Conservation (phyloP, 2,888 invertebrate genomes). For the Cheilosia scutellata region DNA sequence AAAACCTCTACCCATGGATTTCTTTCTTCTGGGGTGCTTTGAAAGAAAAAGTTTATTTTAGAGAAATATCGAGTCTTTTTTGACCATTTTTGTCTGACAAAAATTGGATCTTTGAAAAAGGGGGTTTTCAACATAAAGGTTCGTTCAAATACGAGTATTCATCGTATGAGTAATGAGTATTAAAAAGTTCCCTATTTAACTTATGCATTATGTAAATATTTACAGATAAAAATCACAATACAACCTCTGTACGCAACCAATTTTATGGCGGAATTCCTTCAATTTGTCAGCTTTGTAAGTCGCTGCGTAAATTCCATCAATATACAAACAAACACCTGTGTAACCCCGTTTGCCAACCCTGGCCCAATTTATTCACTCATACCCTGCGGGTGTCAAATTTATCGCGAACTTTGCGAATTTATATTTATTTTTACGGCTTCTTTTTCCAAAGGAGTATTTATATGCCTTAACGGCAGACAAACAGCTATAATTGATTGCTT, state of each 20-base stretch:
- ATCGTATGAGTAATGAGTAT: no score
- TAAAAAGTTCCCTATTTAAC: neutral
- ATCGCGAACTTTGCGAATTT: slow-evolving; percentile 24
- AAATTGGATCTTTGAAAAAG: no score
- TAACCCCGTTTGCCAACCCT: neutral
- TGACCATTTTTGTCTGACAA: no score
- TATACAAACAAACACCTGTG: slow-evolving; percentile 14
- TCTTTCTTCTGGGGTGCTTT: no score
- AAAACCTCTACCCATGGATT: no score
- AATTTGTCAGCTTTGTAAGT: neutral
- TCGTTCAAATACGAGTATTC: no score
- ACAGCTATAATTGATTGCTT: slow-evolving; percentile 45
- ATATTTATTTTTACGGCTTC: slow-evolving; percentile 39
- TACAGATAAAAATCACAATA: neutral
- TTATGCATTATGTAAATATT: neutral
- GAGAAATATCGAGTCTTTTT: no score
- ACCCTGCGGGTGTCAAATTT: slow-evolving; percentile 18
- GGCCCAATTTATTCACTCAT: neutral
- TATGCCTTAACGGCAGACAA: slow-evolving; percentile 35
- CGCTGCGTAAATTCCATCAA: slow-evolving; percentile 11
- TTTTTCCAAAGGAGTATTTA: neutral
- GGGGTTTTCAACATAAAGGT: no score
- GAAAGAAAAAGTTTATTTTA: no score
- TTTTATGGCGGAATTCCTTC: neutral
- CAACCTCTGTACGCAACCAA: no score